Percentiles rank a stretch among this genome's conserved stretches.
Evolutionary conservation across 2,888 invertebrate species (phyloP).

Genomic region (Lycaena phlaeas): DNA sequence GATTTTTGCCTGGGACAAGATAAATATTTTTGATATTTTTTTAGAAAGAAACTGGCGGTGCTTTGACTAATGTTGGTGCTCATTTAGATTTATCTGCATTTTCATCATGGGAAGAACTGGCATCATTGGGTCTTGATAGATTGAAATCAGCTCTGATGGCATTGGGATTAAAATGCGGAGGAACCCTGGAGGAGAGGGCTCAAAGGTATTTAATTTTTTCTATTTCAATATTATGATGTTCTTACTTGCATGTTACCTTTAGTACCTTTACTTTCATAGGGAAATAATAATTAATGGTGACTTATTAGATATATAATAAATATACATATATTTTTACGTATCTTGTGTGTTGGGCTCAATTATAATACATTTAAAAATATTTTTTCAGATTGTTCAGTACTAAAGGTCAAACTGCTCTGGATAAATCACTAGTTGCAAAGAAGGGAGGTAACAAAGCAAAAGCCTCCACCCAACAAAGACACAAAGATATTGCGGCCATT

Average conservation of each 20-base stretch:
- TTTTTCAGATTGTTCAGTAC: constrained; percentile 85
- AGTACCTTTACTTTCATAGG: too few relatives aligned
- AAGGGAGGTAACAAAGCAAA: constrained; percentile 81
- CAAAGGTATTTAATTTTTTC: constrained; percentile 73
- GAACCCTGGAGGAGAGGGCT: constrained; percentile 97
- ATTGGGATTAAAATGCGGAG: constrained; percentile 97
- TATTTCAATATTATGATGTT: too few relatives aligned
- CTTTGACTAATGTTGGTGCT: constrained; percentile 94
- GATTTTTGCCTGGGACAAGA: too few relatives aligned
- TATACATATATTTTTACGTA: too few relatives aligned
- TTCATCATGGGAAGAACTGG: constrained; percentile 96
- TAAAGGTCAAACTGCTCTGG: constrained; percentile 94
- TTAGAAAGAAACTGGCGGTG: constrained; percentile 93
- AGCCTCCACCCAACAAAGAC: constrained; percentile 73
- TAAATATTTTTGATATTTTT: constrained; percentile 13
- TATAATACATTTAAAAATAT: too few relatives aligned
- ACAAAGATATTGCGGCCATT: constrained; percentile 88
- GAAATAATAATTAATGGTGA: too few relatives aligned
- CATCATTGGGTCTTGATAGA: constrained; percentile 96
- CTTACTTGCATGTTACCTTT: too few relatives aligned
- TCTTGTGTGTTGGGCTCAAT: too few relatives aligned
- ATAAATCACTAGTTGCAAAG: constrained; percentile 93
- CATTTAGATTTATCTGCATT: constrained; percentile 98
- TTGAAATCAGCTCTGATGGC: constrained; percentile 98
- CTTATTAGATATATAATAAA: too few relatives aligned